Base-by-base conservation (phyloP, 2,113 vertebrate genomes). In the Albula glossodonta region DNA sequence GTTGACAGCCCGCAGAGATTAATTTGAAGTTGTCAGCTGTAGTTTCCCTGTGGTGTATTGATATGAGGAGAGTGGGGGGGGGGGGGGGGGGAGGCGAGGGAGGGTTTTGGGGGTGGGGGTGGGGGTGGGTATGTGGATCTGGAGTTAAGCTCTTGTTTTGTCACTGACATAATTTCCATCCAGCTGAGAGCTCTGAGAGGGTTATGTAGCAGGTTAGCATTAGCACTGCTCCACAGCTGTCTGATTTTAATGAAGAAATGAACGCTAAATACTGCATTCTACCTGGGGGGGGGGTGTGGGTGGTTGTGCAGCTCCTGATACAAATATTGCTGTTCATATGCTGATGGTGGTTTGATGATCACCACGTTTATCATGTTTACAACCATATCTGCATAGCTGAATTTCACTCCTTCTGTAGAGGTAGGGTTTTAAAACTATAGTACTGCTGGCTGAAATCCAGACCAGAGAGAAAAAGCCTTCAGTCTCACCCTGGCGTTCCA, bases 241-340 rank as follows among this genome's bases (percentile, higher is more conserved):
- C 81, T 57, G 22, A 57, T 82, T 57, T 9, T 57, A 82, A 82
- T 82, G 51, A 57, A 57, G 51, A 82, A 56, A 82, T 83, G 52
- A 51, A 51, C 6, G 63, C 8, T 63, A 83, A 63, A 83, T 60
- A 41, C 31, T 41, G 31, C 0, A 41, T 41, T 41, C 31, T 41
- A 41, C 31, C 31, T 41, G 31, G 31, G 31, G 31, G 31, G 31
- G 31, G 0, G 31, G 31, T 0, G 31, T 41, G 31, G 31, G 31
- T 41, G 31, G 31, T 41, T 41, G 31, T 41, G 31, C 31, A 41
- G 31, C 31, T 41, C 31, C 31, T 41, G 31, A 41, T 41, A 41
- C 31, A 41, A 66, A 66, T 22, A 66, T 7, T 6, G n/a, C 31
- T 74, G 8, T 74, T n/a, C 31, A 74, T 31, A 10, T 74, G 70